Evolutionary conservation across 2,797 vertebrate species (phyloP), one percentile per base, ranked within the genome.

Genomic region (Anomalospiza imberbis): DNA sequence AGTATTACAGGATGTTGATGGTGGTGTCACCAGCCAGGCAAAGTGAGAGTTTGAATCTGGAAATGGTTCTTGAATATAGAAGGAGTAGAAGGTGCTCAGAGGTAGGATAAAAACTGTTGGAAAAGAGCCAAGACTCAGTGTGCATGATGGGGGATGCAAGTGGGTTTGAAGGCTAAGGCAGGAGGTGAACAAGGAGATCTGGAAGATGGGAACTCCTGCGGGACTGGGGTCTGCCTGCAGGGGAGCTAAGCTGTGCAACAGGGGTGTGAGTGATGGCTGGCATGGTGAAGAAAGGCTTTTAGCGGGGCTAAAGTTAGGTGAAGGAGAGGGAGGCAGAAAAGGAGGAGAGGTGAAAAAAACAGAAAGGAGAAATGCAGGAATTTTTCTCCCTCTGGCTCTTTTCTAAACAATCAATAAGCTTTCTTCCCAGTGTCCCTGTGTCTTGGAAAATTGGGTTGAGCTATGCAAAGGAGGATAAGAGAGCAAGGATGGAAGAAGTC

Each of bases 401-500:
- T 90, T 57, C 77, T 79, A 25, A 17, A 51, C 34, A 50, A 5
- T 54, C 50, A 88, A 45, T 47, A 79, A 74, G 45, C 20, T 85
- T 74, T 81, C 60, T 94, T 90, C 71, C 34, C 42, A 47, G 31
- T 40, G 31, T 95, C 61, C 42, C 44, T 0, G 2, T n/a, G n/a
- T 82, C 85, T 93, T 89, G 79, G 71, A 94, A 96, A 93, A 76
- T 17, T 18, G 45, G 25, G 83, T 24, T 91, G 84, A 85, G 67
- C 68, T 94, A 40, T 85, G 65, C 3, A 12, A 91, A 84, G 62
- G 54, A 93, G 85, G 83, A 91, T 94, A 79, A 89, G 67, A 73
- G 42, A 81, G n/a, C 4, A 10, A 91, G 65, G 79, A 79, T 81
- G 61, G 89, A 87, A 90, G 85, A 82, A 81, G 74, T 91, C 88